Evolutionary conservation across 2,113 vertebrate genomes (phyloP), one percentile per base, ranked within the genome.

Genomic region (Polypterus senegalus): DNA sequence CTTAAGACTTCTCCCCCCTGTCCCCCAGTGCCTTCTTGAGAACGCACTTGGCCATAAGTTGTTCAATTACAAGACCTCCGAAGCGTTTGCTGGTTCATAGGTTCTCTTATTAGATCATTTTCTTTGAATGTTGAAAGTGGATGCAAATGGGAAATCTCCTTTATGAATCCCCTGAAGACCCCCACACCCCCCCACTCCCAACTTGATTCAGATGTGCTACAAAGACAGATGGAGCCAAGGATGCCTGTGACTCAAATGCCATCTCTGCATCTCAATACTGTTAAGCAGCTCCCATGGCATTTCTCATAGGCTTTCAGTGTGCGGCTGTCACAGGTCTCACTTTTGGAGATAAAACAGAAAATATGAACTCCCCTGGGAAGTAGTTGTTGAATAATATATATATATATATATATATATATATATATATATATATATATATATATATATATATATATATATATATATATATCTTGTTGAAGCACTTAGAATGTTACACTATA

Each of bases 341-440:
- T 66, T 48, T 63, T 65, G 72, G 66, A 82, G 74, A 83, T 79
- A 79, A 85, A 86, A 76, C 62, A 73, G 72, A 72, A 81, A 83
- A 81, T 73, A 67, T 63, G 73, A 79, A 76, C 65, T 81, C 74
- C 78, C 74, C 8, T 0, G 65, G 72, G 78, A 81, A 65, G 47
- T 6, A 45, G 27, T 4, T 58, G 1, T 51, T 3, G 9, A 76
- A 66, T 56, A 53, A 73, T n/a, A n/a, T n/a, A n/a, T n/a, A n/a
- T n/a, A n/a, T n/a, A n/a, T n/a, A n/a, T n/a, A n/a, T n/a, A n/a
- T n/a, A n/a, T n/a, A n/a, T n/a, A n/a, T n/a, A n/a, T n/a, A n/a
- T n/a, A n/a, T n/a, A n/a, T n/a, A n/a, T n/a, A n/a, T n/a, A n/a
- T n/a, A n/a, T n/a, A n/a, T n/a, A n/a, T n/a, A n/a, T n/a, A n/a